phyloP scores from a whole-genome alignment of 2,113 vertebrate genomes.

The Phocoena sinus region DNA sequence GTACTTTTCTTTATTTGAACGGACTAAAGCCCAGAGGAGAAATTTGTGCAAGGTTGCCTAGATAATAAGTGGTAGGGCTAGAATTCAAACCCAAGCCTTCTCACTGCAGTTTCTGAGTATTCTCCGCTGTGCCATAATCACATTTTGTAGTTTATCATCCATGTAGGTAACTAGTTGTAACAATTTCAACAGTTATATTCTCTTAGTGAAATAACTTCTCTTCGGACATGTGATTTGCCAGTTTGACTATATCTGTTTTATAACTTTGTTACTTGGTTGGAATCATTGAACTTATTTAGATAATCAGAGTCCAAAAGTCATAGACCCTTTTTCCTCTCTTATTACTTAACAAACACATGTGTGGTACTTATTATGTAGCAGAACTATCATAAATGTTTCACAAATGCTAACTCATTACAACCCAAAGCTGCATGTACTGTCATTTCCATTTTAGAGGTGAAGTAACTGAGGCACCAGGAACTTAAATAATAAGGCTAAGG shows the following conservation, averaged over 20 bases:
- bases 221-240: not conserved
- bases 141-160: not conserved
- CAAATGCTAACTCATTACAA: not conserved
- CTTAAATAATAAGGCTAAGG: not conserved
- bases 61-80: not conserved
- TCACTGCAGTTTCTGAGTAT: not conserved
- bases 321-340: not conserved
- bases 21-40: not conserved
- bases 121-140: not conserved
- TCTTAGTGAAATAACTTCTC: not conserved
- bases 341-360: not conserved
- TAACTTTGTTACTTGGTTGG: not conserved
- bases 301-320: not conserved
- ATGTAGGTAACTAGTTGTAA: not conserved
- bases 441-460: not conserved
- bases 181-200: not conserved
- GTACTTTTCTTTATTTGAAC: slow-evolving; percentile 3
- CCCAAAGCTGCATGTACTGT: not conserved
- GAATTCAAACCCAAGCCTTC: not conserved
- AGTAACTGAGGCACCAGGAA: not conserved
- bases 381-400: not conserved
- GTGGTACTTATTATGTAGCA: not conserved
- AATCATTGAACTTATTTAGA: not conserved
- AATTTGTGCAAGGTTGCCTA: not conserved
- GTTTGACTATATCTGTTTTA: not conserved